phyloP scores from a whole-genome alignment of 2,888 invertebrate genomes.

The Trichopria drosophilae region DNA sequence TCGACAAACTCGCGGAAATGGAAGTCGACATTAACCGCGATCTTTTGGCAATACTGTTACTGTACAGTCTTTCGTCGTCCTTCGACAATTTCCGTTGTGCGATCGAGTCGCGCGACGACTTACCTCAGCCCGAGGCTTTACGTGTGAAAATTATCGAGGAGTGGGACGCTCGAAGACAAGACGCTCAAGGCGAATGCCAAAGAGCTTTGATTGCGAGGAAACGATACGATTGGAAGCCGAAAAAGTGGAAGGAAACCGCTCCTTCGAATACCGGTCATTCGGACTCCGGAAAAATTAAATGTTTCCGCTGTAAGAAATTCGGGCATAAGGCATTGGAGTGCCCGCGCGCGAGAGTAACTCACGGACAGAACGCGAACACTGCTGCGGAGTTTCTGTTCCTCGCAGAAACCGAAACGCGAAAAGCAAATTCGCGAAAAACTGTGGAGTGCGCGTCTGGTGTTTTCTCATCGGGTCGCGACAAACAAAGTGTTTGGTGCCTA shows the following conservation, averaged over 20 bases:
- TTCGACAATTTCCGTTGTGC: too few relatives aligned
- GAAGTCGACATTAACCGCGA: conserved; percentile 18
- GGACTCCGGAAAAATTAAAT: conserved; percentile 8
- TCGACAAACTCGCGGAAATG: conserved; percentile 22
- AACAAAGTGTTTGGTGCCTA: too few relatives aligned
- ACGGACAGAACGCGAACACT: neutral
- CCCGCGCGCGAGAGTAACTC: neutral
- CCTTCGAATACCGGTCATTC: too few relatives aligned
- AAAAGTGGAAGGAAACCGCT: neutral
- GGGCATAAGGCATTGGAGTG: conserved; percentile 18
- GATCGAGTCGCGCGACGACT: neutral
- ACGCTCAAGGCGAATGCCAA: conserved; percentile 7
- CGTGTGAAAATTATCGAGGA: too few relatives aligned
- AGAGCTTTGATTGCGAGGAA: neutral
- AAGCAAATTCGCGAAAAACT: neutral
- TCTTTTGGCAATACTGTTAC: conserved; percentile 15
- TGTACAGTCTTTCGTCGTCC: too few relatives aligned
- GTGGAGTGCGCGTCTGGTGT: too few relatives aligned
- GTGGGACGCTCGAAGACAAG: neutral
- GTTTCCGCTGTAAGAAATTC: conserved; percentile 6
- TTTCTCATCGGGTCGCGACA: too few relatives aligned
- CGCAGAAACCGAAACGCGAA: too few relatives aligned
- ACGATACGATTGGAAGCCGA: neutral
- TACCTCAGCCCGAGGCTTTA: neutral
- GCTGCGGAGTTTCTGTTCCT: too few relatives aligned